These are phyloP conservation scores for Drosophila orosa DNA, from an alignment of 1,140 invertebrate genomes.

Conservation along the genomic window DNA sequence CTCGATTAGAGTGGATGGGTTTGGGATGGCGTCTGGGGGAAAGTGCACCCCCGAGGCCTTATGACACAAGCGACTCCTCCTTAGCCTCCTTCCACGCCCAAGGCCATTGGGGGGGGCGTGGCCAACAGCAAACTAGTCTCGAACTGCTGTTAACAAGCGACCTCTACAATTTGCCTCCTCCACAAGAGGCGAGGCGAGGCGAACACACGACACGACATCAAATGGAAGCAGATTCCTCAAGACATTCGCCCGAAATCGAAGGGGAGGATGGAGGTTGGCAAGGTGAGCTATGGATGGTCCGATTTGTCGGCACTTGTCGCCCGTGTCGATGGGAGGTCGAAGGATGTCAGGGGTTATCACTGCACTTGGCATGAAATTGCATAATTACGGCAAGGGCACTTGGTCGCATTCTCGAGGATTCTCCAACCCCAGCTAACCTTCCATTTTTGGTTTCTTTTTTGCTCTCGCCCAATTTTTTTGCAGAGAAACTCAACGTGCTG, in stretches of 20 bases:
- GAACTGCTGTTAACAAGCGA: slow-evolving; percentile 60
- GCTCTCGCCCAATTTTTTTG: slow-evolving; percentile 14
- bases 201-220: slow-evolving; percentile 33
- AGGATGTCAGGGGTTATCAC: slow-evolving; percentile 30
- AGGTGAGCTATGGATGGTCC: slow-evolving; percentile 30
- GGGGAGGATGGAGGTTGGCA: slow-evolving; percentile 1
- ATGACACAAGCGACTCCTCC: slow-evolving; percentile 3
- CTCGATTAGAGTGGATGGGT: slow-evolving; percentile 25
- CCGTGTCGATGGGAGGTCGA: slow-evolving; percentile 36
- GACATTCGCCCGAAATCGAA: slow-evolving; percentile 43
- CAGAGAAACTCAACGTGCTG: slow-evolving; percentile 92
- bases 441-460: slow-evolving; percentile 9
- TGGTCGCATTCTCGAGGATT: slow-evolving; percentile 18
- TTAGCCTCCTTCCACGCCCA: slow-evolving; percentile 6
- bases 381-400: slow-evolving; percentile 48
- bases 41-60: slow-evolving; percentile 21
- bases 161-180: slow-evolving; percentile 43
- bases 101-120: slow-evolving; percentile 33
- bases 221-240: slow-evolving; percentile 42
- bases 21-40: slow-evolving; percentile 13
- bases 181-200: slow-evolving; percentile 25
- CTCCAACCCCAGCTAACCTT: slow-evolving; percentile 27
- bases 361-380: slow-evolving; percentile 60
- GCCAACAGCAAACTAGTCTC: slow-evolving; percentile 32
- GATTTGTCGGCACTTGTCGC: slow-evolving; percentile 42